These are phyloP conservation scores for Synanthedon andrenaeformis DNA, from an alignment of 2,888 invertebrate species.

Conservation along the genomic window DNA sequence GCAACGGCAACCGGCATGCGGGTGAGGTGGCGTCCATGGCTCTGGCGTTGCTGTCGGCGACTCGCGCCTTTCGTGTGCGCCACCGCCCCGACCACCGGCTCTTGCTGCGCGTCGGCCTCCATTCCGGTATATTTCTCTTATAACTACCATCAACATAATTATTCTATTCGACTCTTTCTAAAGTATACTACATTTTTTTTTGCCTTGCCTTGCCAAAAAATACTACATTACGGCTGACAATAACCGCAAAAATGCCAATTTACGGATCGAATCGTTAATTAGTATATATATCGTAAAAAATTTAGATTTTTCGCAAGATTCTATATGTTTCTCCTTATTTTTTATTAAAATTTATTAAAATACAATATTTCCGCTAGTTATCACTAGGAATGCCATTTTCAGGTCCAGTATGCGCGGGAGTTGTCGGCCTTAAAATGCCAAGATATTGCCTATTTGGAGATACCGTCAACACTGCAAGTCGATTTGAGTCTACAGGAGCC, in stretches of 20 bases:
- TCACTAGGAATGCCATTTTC: conserved; percentile 5
- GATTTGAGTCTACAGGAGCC: conserved; percentile 87
- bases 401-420: conserved; percentile 93
- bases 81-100: conserved; percentile 88
- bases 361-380: too few relatives aligned
- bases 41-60: conserved; percentile 83
- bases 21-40: conserved; percentile 96
- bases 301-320: too few relatives aligned
- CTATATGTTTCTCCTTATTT: too few relatives aligned
- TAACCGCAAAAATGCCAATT: too few relatives aligned
- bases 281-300: too few relatives aligned
- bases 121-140: conserved; percentile 73
- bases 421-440: conserved; percentile 94
- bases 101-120: conserved; percentile 89
- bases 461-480: conserved; percentile 90
- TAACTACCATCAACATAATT: neutral
- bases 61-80: conserved; percentile 87
- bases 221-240: too few relatives aligned
- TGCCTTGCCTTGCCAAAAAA: too few relatives aligned
- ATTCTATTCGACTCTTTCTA: neutral
- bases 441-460: conserved; percentile 93
- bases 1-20: conserved; percentile 90
- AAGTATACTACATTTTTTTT: neutral
- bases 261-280: too few relatives aligned
- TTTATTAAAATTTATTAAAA: too few relatives aligned